These are phyloP conservation scores for Rhogogaster chlorosoma DNA, from an alignment of 2,888 invertebrate genomes.

Conservation along the genomic window DNA sequence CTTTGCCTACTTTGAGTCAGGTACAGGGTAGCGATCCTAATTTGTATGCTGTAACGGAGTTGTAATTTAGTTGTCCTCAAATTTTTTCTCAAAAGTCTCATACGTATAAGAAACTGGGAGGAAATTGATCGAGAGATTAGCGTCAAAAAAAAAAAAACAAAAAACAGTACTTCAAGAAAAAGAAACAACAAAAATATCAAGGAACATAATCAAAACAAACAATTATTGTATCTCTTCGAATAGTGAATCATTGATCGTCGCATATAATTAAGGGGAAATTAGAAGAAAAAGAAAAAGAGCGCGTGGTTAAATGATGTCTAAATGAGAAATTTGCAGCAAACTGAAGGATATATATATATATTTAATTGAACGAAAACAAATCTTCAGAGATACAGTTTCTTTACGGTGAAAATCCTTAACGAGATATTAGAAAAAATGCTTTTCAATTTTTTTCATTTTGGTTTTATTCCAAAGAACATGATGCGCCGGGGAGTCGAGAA, in stretches of 20 bases:
- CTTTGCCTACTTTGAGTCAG: slow-evolving; percentile 71
- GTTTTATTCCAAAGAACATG: background rate
- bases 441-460: background rate
- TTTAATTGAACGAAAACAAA: background rate
- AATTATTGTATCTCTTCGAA: slow-evolving; percentile 1
- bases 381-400: slow-evolving; percentile 10
- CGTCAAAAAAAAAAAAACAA: slow-evolving; percentile 37
- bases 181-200: slow-evolving; percentile 16
- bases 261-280: background rate
- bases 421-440: background rate
- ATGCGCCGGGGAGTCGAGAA: background rate
- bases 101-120: background rate
- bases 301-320: background rate
- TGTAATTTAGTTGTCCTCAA: slow-evolving; percentile 75
- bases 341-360: background rate
- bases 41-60: slow-evolving; percentile 88
- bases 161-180: slow-evolving; percentile 36
- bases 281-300: background rate
- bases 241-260: background rate
- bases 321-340: background rate
- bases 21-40: slow-evolving; percentile 78
- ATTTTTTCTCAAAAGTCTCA: slow-evolving; percentile 44
- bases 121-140: background rate
- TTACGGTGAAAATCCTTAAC: background rate
- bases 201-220: slow-evolving; percentile 35